Evolutionary conservation across 2,797 vertebrate genomes (phyloP).

Genomic region (Phrynocephalus guinanensis): DNA sequence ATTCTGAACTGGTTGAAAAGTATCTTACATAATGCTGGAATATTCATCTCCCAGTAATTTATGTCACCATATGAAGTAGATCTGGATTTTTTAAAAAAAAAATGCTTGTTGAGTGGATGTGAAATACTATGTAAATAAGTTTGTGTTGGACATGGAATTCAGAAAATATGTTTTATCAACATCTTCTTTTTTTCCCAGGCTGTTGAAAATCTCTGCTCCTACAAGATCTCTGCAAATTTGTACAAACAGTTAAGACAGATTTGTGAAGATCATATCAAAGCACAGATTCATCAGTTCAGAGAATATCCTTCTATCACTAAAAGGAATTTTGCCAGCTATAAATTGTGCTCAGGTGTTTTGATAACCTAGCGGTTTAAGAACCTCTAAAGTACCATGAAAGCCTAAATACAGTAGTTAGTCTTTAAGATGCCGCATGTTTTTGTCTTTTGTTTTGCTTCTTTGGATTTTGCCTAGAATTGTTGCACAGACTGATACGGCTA

Average conservation of each 20-base stretch:
- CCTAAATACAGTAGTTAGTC: no score
- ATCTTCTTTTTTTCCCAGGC: conserved; percentile 80
- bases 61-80: background rate
- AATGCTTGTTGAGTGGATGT: background rate
- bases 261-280: conserved; percentile 99
- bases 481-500: background rate
- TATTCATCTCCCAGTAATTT: background rate
- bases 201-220: conserved; percentile 98
- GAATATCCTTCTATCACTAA: conserved; percentile 93
- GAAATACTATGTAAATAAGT: background rate
- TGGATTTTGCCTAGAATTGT: no score
- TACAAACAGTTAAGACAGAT: conserved; percentile 97
- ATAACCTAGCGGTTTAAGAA: background rate
- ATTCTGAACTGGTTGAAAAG: background rate
- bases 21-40: background rate
- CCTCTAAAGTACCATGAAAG: background rate
- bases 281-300: conserved; percentile 98
- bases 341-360: background rate
- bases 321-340: conserved; percentile 32
- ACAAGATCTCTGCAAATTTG: conserved; percentile 98
- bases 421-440: no score
- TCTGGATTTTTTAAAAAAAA: background rate
- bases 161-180: background rate
- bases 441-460: no score
- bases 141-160: background rate